Evolutionary conservation across 23 tunicate genomes (phyloP).

Genomic region (Diplosoma virens): DNA sequence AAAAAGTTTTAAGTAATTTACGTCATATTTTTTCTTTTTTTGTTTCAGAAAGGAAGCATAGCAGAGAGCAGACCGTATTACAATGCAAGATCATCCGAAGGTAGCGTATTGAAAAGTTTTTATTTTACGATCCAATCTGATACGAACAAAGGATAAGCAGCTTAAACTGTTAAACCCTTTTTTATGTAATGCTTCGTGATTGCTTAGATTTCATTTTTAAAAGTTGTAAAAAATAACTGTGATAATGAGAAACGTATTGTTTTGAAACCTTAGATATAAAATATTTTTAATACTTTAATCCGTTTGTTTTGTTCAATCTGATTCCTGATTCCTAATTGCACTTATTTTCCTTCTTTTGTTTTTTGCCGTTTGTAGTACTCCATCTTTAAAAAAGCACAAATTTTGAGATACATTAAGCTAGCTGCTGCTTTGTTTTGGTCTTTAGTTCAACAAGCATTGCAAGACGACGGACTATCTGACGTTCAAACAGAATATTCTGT

Average conservation of each 20-base stretch:
- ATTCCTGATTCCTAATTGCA: not conserved
- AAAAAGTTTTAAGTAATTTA: no score
- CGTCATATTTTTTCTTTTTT: no score
- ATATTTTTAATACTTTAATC: no score
- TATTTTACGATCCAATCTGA: no score
- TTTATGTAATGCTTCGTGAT: no score
- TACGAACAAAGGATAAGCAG: no score
- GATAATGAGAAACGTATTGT: no score
- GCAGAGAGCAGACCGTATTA: slow-evolving; percentile 75
- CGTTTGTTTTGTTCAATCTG: not conserved
- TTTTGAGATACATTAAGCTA: not conserved
- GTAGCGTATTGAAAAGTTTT: not conserved
- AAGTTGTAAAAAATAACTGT: no score
- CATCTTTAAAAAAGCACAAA: not conserved
- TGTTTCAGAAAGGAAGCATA: slow-evolving; percentile 41
- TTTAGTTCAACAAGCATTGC: slow-evolving; percentile 6
- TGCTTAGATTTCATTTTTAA: no score
- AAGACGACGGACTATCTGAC: not conserved
- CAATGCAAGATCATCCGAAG: slow-evolving; percentile 48
- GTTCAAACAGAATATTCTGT: slow-evolving; percentile 39
- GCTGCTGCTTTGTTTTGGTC: not conserved
- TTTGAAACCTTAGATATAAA: no score
- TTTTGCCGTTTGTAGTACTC: not conserved
- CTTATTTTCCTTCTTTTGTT: not conserved
- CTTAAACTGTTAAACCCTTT: no score